Evolutionary conservation across 2,797 vertebrate genomes (phyloP).

Genomic region (Rousettus madagascariensis): DNA sequence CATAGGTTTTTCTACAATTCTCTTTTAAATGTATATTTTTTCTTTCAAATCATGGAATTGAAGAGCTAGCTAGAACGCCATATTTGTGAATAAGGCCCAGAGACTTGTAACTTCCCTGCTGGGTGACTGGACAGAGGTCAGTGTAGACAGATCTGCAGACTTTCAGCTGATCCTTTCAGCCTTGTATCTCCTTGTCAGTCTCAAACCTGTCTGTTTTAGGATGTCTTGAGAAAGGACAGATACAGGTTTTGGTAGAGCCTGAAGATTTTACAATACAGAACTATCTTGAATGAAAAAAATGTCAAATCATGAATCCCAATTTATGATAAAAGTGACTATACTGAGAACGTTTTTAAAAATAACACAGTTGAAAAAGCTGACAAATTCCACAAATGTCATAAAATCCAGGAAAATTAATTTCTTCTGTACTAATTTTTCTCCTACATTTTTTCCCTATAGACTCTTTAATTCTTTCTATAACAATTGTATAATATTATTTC

Average conservation of each 20-base stretch:
- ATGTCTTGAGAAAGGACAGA: neutral
- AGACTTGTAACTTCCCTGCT: neutral
- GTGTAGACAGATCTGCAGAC: neutral
- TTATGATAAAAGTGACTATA: conserved; percentile 14
- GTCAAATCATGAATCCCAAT: conserved; percentile 23
- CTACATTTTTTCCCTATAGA: neutral
- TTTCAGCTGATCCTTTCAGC: neutral
- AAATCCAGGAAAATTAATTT: conserved; percentile 37
- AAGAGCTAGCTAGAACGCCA: neutral
- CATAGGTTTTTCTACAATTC: neutral
- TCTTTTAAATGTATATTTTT: neutral
- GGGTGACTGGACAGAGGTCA: neutral
- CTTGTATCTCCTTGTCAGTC: neutral
- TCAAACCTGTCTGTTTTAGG: neutral
- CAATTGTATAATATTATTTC: neutral
- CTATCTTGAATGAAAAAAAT: neutral
- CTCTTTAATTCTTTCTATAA: neutral
- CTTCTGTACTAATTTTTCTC: neutral
- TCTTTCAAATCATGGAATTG: neutral
- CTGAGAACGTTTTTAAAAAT: neutral
- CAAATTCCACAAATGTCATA: conserved; percentile 5
- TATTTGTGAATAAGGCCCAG: neutral
- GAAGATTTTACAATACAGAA: neutral
- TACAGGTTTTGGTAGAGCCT: neutral
- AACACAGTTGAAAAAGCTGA: conserved; percentile 27